Conservation (phyloP, 2,113 vertebrate genomes). For the Butorides virescens region DNA sequence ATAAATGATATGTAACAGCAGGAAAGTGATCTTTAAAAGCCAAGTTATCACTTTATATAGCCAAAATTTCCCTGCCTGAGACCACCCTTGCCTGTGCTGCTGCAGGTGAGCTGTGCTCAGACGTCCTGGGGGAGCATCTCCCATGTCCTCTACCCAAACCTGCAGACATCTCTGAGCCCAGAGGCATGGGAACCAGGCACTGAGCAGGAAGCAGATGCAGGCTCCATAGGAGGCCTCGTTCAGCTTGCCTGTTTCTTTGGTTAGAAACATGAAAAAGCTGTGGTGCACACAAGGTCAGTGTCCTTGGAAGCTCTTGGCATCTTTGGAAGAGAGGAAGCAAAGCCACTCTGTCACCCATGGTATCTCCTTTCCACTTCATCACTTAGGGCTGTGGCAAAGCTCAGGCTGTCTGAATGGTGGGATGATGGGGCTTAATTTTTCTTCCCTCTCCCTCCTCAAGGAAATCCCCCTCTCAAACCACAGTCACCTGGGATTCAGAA, state of each 20-base stretch:
- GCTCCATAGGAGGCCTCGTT: background rate
- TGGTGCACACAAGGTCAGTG: background rate
- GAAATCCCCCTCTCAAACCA: background rate
- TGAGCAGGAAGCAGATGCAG: background rate
- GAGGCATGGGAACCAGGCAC: background rate
- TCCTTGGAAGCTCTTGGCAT: background rate
- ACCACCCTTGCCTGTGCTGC: background rate
- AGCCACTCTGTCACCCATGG: background rate
- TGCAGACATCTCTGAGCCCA: background rate
- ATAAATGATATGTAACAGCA: background rate
- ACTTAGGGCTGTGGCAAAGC: background rate
- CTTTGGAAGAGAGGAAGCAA: background rate
- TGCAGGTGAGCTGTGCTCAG: background rate
- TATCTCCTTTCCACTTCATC: background rate
- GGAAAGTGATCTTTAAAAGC: background rate
- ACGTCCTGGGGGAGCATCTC: background rate
- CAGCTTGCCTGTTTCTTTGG: background rate
- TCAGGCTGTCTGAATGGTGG: background rate
- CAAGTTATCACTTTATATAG: background rate
- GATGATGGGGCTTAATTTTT: background rate
- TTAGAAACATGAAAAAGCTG: background rate
- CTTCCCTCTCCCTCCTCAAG: background rate
- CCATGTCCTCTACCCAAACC: background rate
- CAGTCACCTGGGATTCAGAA: background rate
- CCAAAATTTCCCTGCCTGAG: background rate